Evolutionary conservation across 2,113 vertebrate genomes (phyloP).

Genomic region (Oryzias melastigma): DNA sequence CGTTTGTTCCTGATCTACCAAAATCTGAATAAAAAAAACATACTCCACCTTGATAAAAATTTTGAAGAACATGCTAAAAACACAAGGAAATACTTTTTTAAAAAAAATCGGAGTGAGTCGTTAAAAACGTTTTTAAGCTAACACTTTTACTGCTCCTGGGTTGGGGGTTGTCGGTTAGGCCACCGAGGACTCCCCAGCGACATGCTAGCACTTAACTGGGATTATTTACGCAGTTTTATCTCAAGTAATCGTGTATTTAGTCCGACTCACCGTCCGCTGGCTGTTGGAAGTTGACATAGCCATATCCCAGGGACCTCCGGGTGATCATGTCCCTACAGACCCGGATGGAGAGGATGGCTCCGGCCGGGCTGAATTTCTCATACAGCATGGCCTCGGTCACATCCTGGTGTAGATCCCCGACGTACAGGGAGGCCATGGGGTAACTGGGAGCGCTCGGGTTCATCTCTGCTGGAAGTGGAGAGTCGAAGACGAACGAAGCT

Average conservation of each 20-base stretch:
- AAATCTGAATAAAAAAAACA: too few relatives aligned
- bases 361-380: conserved; percentile 89
- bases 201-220: too few relatives aligned
- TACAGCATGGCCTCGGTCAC: conserved; percentile 92
- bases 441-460: conserved; percentile 89
- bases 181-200: too few relatives aligned
- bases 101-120: too few relatives aligned
- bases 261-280: conserved; percentile 83
- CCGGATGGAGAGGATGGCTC: conserved; percentile 88
- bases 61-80: too few relatives aligned
- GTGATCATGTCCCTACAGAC: conserved; percentile 92
- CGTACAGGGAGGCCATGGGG: conserved; percentile 90
- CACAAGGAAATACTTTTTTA: too few relatives aligned
- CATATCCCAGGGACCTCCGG: conserved; percentile 87
- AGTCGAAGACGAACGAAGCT: conserved; percentile 7
- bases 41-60: too few relatives aligned
- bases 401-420: conserved; percentile 87
- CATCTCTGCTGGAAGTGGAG: conserved; percentile 67
- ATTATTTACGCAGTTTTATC: too few relatives aligned
- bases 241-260: not conserved
- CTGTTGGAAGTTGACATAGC: conserved; percentile 91
- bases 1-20: too few relatives aligned
- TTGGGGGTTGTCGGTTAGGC: too few relatives aligned
- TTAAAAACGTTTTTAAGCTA: too few relatives aligned
- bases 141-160: too few relatives aligned